Evolutionary conservation across 2,888 invertebrate genomes (phyloP), one percentile per base, ranked within the genome.

Genomic region (Pelosia muscerda): DNA sequence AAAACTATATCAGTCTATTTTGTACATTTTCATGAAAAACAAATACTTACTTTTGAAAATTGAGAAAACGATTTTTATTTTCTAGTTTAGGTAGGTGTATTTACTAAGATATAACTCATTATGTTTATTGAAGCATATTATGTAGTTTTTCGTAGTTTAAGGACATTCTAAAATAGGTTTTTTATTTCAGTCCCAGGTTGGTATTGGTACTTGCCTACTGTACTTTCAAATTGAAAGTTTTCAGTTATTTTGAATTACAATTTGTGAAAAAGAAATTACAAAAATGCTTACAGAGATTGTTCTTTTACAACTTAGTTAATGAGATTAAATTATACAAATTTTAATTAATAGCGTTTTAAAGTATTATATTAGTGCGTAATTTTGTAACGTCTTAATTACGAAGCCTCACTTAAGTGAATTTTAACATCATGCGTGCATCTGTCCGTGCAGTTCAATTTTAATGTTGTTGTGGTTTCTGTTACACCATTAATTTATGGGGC

Each of bases 401-500:
- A 68, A 72, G 65, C 64, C 59, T 73, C 65, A 64, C 31, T 63
- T 63, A 65, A 69, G 78, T 67, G 74, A 78, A 79, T 77, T 81
- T 71, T 42, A 70, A 76, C 71, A 71, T 72, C 69, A 64, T 72
- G 75, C 68, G 66, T 73, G 80, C 79, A 84, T 81, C 81, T 83
- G 73, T 78, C 81, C 84, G 76, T 84, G 76, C 82, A 83, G 73
- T 77, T 81, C 82, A 81, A 82, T 87, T 88, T 84, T 81, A 77
- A 81, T 82, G 81, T 78, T 78, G 76, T 65, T 68, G 79, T 75
- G 76, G 81, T 84, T 85, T 86, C 89, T 88, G 87, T 88, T 86
- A 76, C 81, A 77, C 71, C 38, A 78, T 86, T 89, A 88, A 91
- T 92, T 92, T 91, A 92, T 92, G 87, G 80, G 81, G 85, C 83